phyloP scores from a whole-genome alignment of 2,888 invertebrate species.

The Hirtodrosophila duncani region DNA sequence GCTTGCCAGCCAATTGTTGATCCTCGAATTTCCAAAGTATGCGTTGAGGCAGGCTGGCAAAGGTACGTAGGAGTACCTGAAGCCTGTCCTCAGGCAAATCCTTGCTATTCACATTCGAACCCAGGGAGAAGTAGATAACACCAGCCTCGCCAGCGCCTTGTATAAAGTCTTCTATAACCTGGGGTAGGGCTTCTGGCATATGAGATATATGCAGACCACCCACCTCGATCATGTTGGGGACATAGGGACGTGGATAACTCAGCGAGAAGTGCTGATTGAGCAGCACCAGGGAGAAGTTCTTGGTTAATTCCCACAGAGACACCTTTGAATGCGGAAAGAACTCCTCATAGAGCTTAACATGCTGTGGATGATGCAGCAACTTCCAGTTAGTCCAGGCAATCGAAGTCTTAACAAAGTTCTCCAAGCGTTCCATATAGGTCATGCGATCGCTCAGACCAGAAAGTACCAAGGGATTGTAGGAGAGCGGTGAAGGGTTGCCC shows the following conservation, averaged over 20 bases:
- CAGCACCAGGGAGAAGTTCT: constrained; percentile 67
- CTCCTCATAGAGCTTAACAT: constrained; percentile 40
- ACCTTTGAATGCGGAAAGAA: constrained; percentile 45
- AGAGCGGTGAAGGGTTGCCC: constrained; percentile 68
- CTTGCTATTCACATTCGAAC: constrained; percentile 70
- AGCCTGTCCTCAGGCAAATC: constrained; percentile 56
- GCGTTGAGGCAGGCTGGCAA: constrained; percentile 53
- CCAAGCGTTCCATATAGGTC: constrained; percentile 71
- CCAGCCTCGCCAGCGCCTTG: constrained; percentile 76
- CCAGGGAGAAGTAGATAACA: constrained; percentile 79
- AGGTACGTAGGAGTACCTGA: constrained; percentile 46
- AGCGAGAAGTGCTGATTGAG: constrained; percentile 74
- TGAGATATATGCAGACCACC: constrained; percentile 74
- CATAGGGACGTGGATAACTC: constrained; percentile 69
- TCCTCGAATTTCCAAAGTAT: constrained; percentile 78
- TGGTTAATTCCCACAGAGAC: constrained; percentile 43
- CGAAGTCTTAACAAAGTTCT: constrained; percentile 54
- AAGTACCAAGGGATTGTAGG: constrained; percentile 62
- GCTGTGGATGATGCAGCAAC: constrained; percentile 48
- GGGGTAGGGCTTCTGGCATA: constrained; percentile 55
- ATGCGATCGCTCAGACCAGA: constrained; percentile 68
- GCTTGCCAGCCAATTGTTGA: constrained; percentile 58
- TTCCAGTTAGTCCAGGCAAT: constrained; percentile 51
- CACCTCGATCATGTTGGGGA: constrained; percentile 76
- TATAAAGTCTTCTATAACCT: constrained; percentile 74